phyloP scores from a whole-genome alignment of 2,797 vertebrate genomes.

The Zonotrichia albicollis region DNA sequence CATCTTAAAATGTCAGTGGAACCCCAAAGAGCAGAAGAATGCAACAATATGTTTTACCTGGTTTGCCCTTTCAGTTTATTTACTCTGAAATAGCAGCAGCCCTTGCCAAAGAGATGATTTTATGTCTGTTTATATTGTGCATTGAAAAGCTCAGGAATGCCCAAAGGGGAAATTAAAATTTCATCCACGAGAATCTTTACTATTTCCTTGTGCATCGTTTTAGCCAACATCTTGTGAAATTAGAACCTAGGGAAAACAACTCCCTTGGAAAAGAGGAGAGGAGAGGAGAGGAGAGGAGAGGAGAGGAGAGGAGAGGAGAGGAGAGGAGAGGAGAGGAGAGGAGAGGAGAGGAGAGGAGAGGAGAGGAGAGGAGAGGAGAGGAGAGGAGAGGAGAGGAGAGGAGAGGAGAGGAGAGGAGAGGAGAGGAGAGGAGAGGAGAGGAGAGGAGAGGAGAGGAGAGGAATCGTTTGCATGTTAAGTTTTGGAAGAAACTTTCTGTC shows the following conservation, averaged over 20 bases:
- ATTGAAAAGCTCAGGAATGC: neutral
- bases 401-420: neutral
- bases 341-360: too few relatives aligned
- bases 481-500: neutral
- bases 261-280: neutral
- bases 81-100: neutral
- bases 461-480: neutral
- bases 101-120: neutral
- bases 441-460: neutral
- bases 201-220: neutral
- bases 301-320: too few relatives aligned
- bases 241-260: neutral
- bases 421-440: neutral
- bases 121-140: constrained; percentile 12
- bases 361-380: neutral
- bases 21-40: neutral
- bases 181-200: neutral
- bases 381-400: too few relatives aligned
- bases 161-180: neutral
- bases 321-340: too few relatives aligned
- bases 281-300: too few relatives aligned
- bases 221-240: neutral
- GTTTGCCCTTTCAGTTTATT: constrained; percentile 22
- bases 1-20: neutral
- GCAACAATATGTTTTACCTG: neutral